Evolutionary conservation across 2,888 invertebrate species (phyloP).

Genomic region (Eretmocerus hayati): DNA sequence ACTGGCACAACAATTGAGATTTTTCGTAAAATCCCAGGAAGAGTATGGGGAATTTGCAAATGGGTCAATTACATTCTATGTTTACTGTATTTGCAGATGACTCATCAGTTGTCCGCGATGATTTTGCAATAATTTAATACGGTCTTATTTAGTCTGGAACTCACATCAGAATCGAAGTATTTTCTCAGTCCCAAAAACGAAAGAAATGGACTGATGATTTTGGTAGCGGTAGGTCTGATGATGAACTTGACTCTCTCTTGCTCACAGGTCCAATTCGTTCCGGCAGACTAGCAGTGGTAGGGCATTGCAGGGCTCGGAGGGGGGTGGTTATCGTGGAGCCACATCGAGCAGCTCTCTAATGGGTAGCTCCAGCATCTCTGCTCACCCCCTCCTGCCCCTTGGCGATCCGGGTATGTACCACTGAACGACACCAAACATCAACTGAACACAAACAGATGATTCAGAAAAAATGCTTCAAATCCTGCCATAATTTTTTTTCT

Average conservation of each 20-base stretch:
- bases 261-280: conserved; percentile 89
- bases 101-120: too few species aligned
- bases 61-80: too few species aligned
- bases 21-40: too few species aligned
- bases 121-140: too few species aligned
- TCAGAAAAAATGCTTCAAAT: conserved; percentile 13
- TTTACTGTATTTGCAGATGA: too few species aligned
- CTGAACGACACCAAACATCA: conserved; percentile 35
- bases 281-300: conserved; percentile 62
- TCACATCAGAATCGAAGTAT: too few species aligned
- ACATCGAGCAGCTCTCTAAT: conserved; percentile 54
- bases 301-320: conserved; percentile 58
- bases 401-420: conserved; percentile 54
- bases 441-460: conserved; percentile 9
- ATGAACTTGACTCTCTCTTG: conserved; percentile 49
- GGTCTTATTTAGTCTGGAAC: too few species aligned
- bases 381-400: conserved; percentile 90
- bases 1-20: too few species aligned
- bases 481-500: conserved; percentile 29
- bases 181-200: too few species aligned
- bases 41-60: too few species aligned
- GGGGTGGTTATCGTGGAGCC: conserved; percentile 58
- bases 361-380: conserved; percentile 84
- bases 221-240: conserved; percentile 43
- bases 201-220: background rate